phyloP scores from a whole-genome alignment of 2,888 invertebrate species.

The Cinara cedri region DNA sequence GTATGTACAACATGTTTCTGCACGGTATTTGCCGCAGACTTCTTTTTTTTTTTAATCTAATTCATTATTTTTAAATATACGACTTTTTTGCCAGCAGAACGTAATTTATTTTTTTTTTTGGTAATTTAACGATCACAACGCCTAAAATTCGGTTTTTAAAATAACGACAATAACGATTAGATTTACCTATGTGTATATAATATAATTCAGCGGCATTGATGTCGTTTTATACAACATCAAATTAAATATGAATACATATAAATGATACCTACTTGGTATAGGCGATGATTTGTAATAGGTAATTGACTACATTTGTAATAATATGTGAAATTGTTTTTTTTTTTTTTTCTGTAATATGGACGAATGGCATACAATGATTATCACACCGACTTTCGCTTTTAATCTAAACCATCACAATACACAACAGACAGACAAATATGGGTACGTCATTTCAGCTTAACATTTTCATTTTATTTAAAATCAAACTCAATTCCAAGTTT shows the following conservation, averaged over 20 bases:
- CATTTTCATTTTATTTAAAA: not conserved
- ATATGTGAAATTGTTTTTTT: constrained; percentile 19
- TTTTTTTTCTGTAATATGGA: not conserved
- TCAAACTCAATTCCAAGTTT: not conserved
- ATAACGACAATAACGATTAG: too few species aligned
- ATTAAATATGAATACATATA: not conserved
- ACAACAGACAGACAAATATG: not conserved
- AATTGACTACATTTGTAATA: not conserved
- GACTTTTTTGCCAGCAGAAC: too few species aligned
- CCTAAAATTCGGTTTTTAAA: too few species aligned
- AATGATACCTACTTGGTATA: not conserved
- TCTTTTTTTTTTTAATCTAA: too few species aligned
- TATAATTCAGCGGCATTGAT: not conserved
- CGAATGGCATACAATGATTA: constrained; percentile 14
- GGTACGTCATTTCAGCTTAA: not conserved
- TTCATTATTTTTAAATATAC: too few species aligned
- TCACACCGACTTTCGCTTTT: constrained; percentile 24
- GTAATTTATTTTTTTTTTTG: too few species aligned
- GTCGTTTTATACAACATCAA: too few species aligned
- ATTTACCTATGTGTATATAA: too few species aligned
- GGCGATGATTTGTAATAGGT: constrained; percentile 3
- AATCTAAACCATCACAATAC: not conserved
- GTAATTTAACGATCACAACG: too few species aligned
- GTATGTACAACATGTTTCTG: too few species aligned
- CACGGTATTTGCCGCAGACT: too few species aligned